Conservation (phyloP, 2,113 vertebrate species). For the Semnopithecus entellus region DNA sequence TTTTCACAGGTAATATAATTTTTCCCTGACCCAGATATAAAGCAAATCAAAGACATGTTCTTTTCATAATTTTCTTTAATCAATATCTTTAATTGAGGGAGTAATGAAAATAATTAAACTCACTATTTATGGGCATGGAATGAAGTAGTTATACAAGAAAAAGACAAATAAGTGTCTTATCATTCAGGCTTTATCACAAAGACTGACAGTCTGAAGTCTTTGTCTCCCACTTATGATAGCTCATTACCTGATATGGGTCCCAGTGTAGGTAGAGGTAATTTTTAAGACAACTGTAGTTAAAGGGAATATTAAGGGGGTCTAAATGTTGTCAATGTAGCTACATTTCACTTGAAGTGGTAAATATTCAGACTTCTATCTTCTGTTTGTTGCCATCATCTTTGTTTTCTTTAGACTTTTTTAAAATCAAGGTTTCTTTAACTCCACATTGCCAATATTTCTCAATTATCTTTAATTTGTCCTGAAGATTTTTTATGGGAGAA, state of each 20-base stretch:
- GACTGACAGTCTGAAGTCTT: neutral
- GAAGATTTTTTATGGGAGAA: neutral
- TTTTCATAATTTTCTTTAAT: neutral
- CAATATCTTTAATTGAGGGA: neutral
- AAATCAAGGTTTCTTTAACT: neutral
- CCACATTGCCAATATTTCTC: neutral
- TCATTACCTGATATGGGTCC: neutral
- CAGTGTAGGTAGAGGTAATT: neutral
- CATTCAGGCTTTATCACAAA: neutral
- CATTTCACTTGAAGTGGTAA: neutral
- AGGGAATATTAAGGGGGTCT: neutral
- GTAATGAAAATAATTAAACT: neutral
- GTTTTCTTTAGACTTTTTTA: neutral
- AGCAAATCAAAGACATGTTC: neutral
- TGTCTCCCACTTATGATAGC: neutral
- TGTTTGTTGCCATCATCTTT: neutral
- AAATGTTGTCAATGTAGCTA: neutral
- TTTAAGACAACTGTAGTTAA: neutral
- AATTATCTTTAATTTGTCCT: neutral
- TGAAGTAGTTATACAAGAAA: neutral
- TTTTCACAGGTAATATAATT: neutral
- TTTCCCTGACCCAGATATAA: neutral
- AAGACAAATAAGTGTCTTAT: neutral
- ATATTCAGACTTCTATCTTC: neutral
- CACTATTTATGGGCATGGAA: neutral